phyloP scores from a whole-genome alignment of 1,140 invertebrate species.

The Lasioglossum albipes region DNA sequence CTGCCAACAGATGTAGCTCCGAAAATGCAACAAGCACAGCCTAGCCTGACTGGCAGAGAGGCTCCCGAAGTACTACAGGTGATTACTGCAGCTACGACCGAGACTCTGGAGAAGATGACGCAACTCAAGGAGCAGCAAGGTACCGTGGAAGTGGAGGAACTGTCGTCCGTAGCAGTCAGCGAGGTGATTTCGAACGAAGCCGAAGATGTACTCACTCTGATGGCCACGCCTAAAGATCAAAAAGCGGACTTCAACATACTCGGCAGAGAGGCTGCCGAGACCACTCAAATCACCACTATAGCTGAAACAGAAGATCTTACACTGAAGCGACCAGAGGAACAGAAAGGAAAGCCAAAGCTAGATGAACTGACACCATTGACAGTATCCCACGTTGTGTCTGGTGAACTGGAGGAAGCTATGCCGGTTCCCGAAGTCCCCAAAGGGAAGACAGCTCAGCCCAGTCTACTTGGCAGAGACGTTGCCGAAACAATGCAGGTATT shows the following conservation, averaged over 20 bases:
- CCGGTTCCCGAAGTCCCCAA: constrained; percentile 49
- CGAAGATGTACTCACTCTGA: constrained; percentile 55
- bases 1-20: constrained; percentile 58
- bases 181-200: constrained; percentile 66
- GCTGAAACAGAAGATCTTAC: constrained; percentile 10
- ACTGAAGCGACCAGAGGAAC: constrained; percentile 48
- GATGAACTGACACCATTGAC: constrained; percentile 61
- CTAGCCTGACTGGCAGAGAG: constrained; percentile 63
- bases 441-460: constrained; percentile 56
- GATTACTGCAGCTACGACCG: constrained; percentile 62
- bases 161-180: constrained; percentile 62
- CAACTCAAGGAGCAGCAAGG: constrained; percentile 60
- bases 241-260: constrained; percentile 64
- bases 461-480: constrained; percentile 64
- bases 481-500: constrained; percentile 66
- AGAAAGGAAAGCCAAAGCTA: constrained; percentile 59
- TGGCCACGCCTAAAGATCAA: constrained; percentile 60
- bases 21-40: constrained; percentile 64
- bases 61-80: constrained; percentile 68
- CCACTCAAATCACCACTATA: constrained; percentile 63
- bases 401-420: constrained; percentile 55
- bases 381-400: constrained; percentile 55
- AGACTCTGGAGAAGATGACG: constrained; percentile 54
- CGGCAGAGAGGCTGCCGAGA: constrained; percentile 71
- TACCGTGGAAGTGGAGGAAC: constrained; percentile 63